A percentile compares a stretch with the other conserved stretches of the same genome.
phyloP scores from a whole-genome alignment of 1,140 invertebrate species.

The Cyphomyrmex costatus region DNA sequence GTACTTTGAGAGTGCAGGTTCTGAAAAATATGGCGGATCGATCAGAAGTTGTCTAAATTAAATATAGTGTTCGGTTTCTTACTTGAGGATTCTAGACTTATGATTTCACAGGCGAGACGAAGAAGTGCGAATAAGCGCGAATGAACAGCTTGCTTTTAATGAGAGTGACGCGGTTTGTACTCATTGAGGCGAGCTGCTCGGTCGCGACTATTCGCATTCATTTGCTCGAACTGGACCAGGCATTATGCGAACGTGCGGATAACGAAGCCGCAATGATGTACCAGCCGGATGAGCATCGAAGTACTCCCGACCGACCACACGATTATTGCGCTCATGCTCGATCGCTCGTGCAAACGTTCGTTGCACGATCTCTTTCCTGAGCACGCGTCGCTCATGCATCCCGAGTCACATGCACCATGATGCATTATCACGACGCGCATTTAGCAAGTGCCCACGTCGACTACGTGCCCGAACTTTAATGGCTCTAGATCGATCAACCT shows the following conservation, averaged over 20 bases:
- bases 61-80: no score
- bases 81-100: no score
- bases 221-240: background rate
- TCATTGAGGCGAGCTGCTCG: background rate
- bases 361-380: conserved; percentile 24
- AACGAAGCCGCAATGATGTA: conserved; percentile 6
- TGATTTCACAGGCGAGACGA: no score
- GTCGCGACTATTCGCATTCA: background rate
- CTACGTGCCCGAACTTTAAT: background rate
- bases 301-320: background rate
- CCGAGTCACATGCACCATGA: conserved; percentile 21
- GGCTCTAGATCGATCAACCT: background rate
- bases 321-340: conserved; percentile 55
- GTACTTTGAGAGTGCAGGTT: no score
- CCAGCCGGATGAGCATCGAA: conserved; percentile 4
- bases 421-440: background rate
- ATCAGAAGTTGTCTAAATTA: no score
- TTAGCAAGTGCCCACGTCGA: background rate
- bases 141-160: background rate
- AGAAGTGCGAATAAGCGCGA: background rate
- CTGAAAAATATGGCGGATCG: no score
- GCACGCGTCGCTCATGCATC: conserved; percentile 39
- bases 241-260: background rate
- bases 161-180: background rate
- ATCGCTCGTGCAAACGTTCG: conserved; percentile 47